Conservation (phyloP, 2,113 vertebrate genomes). For the Tachysurus vachellii region DNA sequence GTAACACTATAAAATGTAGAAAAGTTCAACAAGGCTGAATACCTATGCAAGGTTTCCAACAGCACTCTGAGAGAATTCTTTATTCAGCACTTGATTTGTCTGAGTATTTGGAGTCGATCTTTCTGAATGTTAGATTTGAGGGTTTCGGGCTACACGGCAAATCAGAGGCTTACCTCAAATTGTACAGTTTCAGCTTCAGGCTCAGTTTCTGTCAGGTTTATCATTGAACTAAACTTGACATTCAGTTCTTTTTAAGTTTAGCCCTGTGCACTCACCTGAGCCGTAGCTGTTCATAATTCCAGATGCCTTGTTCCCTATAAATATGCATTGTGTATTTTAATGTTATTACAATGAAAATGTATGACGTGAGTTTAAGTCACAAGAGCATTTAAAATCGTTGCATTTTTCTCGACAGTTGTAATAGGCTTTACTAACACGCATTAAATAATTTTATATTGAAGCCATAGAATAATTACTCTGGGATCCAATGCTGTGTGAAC, state of each 20-base stretch:
- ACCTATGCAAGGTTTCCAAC: neutral
- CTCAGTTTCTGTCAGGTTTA: neutral
- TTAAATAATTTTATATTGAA: conserved; percentile 9
- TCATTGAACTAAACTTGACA: neutral
- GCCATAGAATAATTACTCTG: conserved; percentile 26
- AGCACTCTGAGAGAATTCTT: neutral
- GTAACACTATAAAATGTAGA: neutral
- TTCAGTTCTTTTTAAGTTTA: neutral
- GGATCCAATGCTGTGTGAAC: conserved; percentile 1
- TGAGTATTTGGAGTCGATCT: neutral
- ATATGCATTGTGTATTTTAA: neutral
- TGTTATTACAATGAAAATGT: neutral
- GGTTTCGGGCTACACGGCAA: neutral
- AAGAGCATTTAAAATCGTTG: neutral
- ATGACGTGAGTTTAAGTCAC: neutral
- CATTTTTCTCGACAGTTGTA: conserved; percentile 6
- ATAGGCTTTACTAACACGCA: neutral
- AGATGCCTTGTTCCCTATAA: neutral
- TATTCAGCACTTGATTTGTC: neutral
- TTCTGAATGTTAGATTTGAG: neutral
- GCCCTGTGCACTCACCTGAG: conserved; percentile 15
- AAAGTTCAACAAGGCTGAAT: neutral
- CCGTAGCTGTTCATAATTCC: conserved; percentile 1
- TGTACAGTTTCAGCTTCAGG: neutral
- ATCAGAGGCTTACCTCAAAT: conserved; percentile 1